phyloP scores from a whole-genome alignment of 1,140 invertebrate genomes.

The Lethocerus indicus region DNA sequence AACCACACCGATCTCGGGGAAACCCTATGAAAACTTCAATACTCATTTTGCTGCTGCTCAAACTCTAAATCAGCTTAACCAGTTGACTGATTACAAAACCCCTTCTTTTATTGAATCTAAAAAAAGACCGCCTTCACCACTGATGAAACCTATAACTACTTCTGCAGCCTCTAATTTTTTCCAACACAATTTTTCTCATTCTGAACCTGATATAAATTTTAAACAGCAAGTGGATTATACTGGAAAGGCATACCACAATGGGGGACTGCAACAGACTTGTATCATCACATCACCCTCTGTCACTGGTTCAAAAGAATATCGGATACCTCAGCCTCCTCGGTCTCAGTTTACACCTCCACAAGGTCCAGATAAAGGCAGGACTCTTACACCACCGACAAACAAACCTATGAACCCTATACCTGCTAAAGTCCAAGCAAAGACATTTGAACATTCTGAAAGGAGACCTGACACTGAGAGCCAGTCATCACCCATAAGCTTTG shows the following conservation, averaged over 20 bases:
- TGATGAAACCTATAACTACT: conserved; percentile 5
- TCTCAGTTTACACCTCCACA: conserved; percentile 9
- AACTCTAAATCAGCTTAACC: conserved; percentile 41
- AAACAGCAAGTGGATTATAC: background rate
- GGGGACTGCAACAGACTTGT: background rate
- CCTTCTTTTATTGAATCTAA: conserved; percentile 9
- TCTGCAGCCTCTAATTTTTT: conserved; percentile 3
- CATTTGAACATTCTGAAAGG: conserved; percentile 33
- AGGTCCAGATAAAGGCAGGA: too few relatives aligned
- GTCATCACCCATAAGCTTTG: conserved; percentile 56
- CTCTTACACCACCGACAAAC: too few relatives aligned
- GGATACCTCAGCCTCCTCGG: conserved; percentile 29
- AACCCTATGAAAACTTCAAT: conserved; percentile 43
- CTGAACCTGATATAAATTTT: background rate
- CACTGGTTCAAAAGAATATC: conserved; percentile 30
- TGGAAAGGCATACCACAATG: background rate
- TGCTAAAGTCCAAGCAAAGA: conserved; percentile 44
- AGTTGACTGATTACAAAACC: conserved; percentile 20
- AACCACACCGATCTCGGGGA: conserved; percentile 25
- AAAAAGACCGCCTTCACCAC: conserved; percentile 26
- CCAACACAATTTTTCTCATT: background rate
- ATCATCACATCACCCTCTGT: background rate
- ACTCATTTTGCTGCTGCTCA: conserved; percentile 43
- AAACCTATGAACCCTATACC: too few relatives aligned
- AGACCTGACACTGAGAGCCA: conserved; percentile 36